These are phyloP conservation scores for Muricea muricata DNA, from an alignment of 92 coral and sea anemone species.

Conservation along the genomic window DNA sequence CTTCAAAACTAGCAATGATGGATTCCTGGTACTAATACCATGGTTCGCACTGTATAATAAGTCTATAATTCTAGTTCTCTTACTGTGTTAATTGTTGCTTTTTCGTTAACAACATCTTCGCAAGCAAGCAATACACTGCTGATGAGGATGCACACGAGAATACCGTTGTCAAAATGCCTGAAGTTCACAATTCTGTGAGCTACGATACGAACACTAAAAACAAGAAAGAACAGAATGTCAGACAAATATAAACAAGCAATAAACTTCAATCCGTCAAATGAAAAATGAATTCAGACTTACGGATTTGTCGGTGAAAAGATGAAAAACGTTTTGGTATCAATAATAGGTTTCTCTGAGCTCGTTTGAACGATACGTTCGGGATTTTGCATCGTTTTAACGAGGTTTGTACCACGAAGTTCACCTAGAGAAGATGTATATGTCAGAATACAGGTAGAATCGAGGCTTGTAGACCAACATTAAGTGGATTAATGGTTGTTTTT, in stretches of 20 bases:
- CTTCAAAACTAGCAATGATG: too few species aligned
- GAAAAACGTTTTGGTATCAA: conserved; percentile 92
- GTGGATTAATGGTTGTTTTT: too few species aligned
- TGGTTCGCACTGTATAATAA: too few species aligned
- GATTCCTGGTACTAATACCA: too few species aligned
- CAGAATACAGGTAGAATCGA: too few species aligned
- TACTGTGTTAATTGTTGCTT: conserved; percentile 75
- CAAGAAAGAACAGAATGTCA: neutral
- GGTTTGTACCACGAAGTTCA: conserved; percentile 44
- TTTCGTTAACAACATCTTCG: conserved; percentile 89
- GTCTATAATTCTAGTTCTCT: too few species aligned
- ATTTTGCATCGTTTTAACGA: conserved; percentile 84
- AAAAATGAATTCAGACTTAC: too few species aligned
- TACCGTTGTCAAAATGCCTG: conserved; percentile 91
- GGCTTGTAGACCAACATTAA: too few species aligned
- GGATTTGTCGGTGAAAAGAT: conserved; percentile 97
- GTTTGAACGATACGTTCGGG: conserved; percentile 87
- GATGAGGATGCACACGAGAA: conserved; percentile 89
- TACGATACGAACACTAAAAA: conserved; percentile 80
- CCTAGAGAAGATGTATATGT: conserved; percentile 46
- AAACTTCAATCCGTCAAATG: too few species aligned
- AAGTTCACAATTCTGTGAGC: conserved; percentile 89
- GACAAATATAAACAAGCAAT: too few species aligned
- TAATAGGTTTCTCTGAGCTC: conserved; percentile 81
- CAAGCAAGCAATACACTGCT: conserved; percentile 86